Conservation (phyloP, 2,113 vertebrate genomes). For the Crotophaga sulcirostris region DNA sequence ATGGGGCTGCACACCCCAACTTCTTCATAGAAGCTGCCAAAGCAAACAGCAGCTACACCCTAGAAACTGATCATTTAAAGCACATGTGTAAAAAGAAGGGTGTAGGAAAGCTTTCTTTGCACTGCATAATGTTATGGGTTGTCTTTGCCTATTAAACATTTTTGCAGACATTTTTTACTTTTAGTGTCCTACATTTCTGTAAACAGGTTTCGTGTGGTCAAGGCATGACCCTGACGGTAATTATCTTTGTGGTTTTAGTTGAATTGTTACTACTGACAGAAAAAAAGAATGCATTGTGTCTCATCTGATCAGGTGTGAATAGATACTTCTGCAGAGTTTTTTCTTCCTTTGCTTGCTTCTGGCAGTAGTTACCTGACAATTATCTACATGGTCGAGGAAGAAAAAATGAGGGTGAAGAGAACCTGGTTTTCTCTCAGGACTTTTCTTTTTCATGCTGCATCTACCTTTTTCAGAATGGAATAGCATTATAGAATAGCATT, state of each 20-base stretch:
- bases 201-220: constrained; percentile 52
- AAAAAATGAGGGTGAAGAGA: neutral
- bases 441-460: neutral
- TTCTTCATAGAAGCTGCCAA: constrained; percentile 19
- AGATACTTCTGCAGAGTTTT: neutral
- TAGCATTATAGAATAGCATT: too few species aligned
- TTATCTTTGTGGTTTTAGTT: constrained; percentile 32
- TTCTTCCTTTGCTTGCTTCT: neutral
- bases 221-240: constrained; percentile 3
- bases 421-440: neutral
- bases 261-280: neutral
- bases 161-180: constrained; percentile 58
- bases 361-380: neutral
- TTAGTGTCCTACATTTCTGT: constrained; percentile 31
- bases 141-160: constrained; percentile 37
- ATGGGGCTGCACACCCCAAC: neutral
- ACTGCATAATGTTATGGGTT: neutral
- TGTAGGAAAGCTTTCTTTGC: constrained; percentile 14
- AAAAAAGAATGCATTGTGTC: neutral
- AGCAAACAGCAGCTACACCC: neutral
- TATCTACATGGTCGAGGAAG: neutral
- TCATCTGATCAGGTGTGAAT: neutral
- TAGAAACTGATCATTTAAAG: constrained; percentile 44
- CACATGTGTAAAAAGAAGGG: neutral
- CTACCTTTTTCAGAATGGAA: neutral